A percentile compares a stretch with the other conserved stretches of the same genome.
Evolutionary conservation across 2,888 invertebrate species (phyloP).

Genomic region (Hemicrepidius hirtus): DNA sequence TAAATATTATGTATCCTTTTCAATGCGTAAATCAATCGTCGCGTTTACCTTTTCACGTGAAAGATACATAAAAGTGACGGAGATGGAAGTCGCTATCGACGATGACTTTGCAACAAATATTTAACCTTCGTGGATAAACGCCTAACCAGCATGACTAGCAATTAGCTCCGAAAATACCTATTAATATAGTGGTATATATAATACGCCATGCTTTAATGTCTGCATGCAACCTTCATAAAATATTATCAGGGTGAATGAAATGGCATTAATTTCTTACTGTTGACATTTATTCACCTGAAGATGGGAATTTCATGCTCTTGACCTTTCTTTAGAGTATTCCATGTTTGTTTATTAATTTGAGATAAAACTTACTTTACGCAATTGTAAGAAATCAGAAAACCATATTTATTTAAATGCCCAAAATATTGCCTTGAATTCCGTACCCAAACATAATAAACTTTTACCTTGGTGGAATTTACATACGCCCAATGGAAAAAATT

Average conservation of each 20-base stretch:
- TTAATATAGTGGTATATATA: conserved; percentile 27
- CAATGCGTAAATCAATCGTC: conserved; percentile 21
- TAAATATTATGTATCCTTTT: not conserved
- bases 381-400: too few species aligned
- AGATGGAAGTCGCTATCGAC: conserved; percentile 45
- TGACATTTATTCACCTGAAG: not conserved
- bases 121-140: conserved; percentile 52
- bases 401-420: too few species aligned
- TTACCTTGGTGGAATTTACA: too few species aligned
- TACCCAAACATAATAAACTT: too few species aligned
- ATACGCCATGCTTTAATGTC: not conserved
- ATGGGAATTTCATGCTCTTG: conserved; percentile 10
- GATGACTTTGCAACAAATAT: conserved; percentile 51
- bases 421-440: too few species aligned
- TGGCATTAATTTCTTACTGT: not conserved
- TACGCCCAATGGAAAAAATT: too few species aligned
- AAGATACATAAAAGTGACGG: conserved; percentile 41
- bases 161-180: conserved; percentile 42
- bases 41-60: conserved; percentile 31
- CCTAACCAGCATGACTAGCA: conserved; percentile 52
- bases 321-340: not conserved
- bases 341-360: conserved; percentile 1
- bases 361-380: not conserved
- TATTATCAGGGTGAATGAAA: not conserved
- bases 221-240: not conserved